Evolutionary conservation across 2,113 vertebrate species (phyloP), one percentile per base, ranked within the genome.

Genomic region (Procavia capensis): DNA sequence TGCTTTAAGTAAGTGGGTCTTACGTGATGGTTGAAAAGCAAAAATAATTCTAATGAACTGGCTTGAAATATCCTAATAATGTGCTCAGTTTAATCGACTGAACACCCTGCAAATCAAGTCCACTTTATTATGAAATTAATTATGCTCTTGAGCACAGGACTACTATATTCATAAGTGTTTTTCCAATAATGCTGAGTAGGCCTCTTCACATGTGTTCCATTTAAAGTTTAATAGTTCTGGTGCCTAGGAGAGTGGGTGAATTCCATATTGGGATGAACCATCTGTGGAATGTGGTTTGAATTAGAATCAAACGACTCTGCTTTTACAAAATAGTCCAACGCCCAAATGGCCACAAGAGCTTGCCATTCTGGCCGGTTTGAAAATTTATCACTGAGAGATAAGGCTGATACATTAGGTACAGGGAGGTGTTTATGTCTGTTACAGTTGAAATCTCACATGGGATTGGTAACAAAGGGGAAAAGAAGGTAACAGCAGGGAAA

Each of bases 1-100:
- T 94, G 63, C 84, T 50, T 50, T 86, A 82, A 97, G n/a, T 96
- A 95, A 90, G 25, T 83, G 80, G 88, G 85, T 85, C 47, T 88
- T 93, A 17, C 91, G 93, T 96, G 93, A 95, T 14, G 79, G 50
- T 85, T 90, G 80, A 72, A 97, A 89, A 57, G 78, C 31, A 82
- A 91, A 91, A 83, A 50, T 79, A 22, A n/a, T 85, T 80, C 86
- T 80, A 84, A 75, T 70, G 27, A 83, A 91, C 78, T 43, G 76
- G n/a, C 14, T 66, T 43, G 47, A 72, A 88, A 87, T 82, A 89
- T 66, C 25, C 63, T 89, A 70, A 50, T 34, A 5, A 72, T n/a
- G 3, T 2, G 2, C 36, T 76, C 34, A 78, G 13, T 45, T 90
- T 92, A 81, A 85, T 79, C 25, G 5, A n/a, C 36, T 76, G 59